Evolutionary conservation across 2,888 invertebrate genomes (phyloP).

Genomic region (Drosophila tanythrix): DNA sequence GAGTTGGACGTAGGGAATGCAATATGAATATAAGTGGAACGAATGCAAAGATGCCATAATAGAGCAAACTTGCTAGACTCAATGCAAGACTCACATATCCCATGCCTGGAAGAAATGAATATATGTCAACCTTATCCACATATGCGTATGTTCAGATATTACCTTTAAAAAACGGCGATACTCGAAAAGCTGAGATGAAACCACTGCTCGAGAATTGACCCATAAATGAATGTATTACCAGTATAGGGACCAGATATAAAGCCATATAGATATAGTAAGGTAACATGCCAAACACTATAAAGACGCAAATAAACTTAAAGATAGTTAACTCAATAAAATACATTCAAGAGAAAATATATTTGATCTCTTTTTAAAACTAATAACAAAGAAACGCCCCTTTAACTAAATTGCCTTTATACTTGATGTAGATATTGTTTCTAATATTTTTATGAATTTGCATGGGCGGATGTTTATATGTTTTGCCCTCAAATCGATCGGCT

Average conservation of each 20-base stretch:
- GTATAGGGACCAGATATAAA: slow-evolving; percentile 93
- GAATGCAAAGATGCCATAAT: slow-evolving; percentile 93
- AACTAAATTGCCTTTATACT: background rate
- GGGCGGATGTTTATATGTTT: background rate
- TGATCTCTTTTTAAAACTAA: background rate
- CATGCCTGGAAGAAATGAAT: slow-evolving; percentile 87
- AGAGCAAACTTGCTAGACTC: slow-evolving; percentile 91
- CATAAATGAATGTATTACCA: slow-evolving; percentile 94
- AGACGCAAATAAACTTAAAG: background rate
- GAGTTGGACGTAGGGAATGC: slow-evolving; percentile 88
- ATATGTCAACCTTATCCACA: background rate
- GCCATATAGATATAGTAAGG: slow-evolving; percentile 85
- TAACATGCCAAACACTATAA: slow-evolving; percentile 69
- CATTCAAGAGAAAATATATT: background rate
- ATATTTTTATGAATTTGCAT: background rate
- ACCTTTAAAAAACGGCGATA: slow-evolving; percentile 95
- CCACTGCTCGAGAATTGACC: slow-evolving; percentile 94
- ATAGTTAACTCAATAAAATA: background rate
- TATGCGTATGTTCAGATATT: slow-evolving; percentile 34
- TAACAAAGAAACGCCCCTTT: slow-evolving; percentile 6
- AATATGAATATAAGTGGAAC: slow-evolving; percentile 92
- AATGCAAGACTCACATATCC: slow-evolving; percentile 92
- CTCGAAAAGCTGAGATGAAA: slow-evolving; percentile 92
- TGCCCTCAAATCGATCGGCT: background rate
- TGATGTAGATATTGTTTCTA: background rate